Base-by-base conservation (phyloP, 1,140 invertebrate species). In the Drosophila willistoni region DNA sequence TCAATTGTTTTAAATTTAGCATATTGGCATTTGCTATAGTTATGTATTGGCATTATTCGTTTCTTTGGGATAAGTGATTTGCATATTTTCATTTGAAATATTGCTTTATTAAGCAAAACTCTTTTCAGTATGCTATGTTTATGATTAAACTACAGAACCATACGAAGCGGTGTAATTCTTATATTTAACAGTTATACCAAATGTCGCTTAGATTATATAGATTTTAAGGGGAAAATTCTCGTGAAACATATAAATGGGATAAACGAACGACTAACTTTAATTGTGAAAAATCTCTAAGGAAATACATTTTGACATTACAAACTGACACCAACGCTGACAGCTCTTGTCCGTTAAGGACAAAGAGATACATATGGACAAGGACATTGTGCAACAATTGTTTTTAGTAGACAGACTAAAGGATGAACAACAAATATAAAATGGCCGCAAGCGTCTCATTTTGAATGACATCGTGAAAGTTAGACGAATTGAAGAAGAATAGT, bases 271-370 rank as follows among this genome's bases (percentile, higher is more conserved):
- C 25, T 29, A 73, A 67, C 55, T 73, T 67, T 36, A 65, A 67
- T 73, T 74, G 41, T 41, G 56, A 73, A 74, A 75, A 62, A 64
- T 73, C 57, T 44, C 17, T 33, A 59, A 36, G 36, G 33, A 22
- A 17, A 47, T 7, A 62, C 44, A 36, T 36, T 61, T 68, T 47
- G 71, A 73, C 68, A 71, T 56, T 56, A 33, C 29, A 33, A 13
- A 9, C 29, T n/a, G 67, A n/a, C 25, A 7, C 0, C 14, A 22
- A 17, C 17, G 13, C 25, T 44, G 61, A 71, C 66, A 51, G 66
- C 54, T 7, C 34, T 34, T 34, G 1, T 34, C 7, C 9, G 55
- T n/a, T 29, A n/a, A 9, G n/a, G 1, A 57, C 7, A 14, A 57
- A 14, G 29, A 4, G 29, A 36, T 10, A 36, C 10, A 34, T 13